Evolutionary conservation across 2,797 vertebrate species (phyloP).

Genomic region (Varecia variegata): DNA sequence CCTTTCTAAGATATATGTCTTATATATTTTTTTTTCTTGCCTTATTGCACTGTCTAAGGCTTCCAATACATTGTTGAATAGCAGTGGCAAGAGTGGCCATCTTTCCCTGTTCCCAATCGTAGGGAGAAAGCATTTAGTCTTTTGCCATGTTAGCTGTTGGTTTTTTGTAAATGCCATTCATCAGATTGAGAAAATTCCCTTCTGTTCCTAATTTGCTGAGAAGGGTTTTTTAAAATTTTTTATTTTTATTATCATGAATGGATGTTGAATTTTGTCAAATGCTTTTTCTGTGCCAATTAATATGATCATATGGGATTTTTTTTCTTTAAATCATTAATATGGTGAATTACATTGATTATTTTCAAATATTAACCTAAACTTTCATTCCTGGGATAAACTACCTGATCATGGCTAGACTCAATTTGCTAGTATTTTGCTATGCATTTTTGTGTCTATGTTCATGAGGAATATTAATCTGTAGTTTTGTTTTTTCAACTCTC

Average conservation of each 20-base stretch:
- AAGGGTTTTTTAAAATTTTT: not conserved
- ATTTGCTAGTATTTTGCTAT: not conserved
- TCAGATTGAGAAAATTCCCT: not conserved
- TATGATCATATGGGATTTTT: not conserved
- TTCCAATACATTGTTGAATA: not conserved
- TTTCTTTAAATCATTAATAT: not conserved
- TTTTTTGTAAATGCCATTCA: not conserved
- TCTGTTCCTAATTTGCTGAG: not conserved
- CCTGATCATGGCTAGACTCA: not conserved
- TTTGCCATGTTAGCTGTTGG: not conserved
- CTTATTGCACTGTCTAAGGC: not conserved
- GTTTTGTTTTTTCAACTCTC: not conserved
- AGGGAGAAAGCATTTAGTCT: not conserved
- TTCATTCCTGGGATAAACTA: not conserved
- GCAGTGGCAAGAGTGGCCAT: not conserved
- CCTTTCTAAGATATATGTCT: not conserved
- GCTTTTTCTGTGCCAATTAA: not conserved
- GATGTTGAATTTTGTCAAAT: not conserved
- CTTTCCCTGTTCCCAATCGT: not conserved
- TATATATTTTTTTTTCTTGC: not conserved
- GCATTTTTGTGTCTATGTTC: not conserved
- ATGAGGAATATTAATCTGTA: not conserved
- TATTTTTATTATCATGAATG: not conserved
- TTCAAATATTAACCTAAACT: not conserved
- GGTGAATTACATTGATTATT: not conserved